These are phyloP conservation scores for Andrena camellia DNA, from an alignment of 2,888 invertebrate genomes.

Conservation along the genomic window DNA sequence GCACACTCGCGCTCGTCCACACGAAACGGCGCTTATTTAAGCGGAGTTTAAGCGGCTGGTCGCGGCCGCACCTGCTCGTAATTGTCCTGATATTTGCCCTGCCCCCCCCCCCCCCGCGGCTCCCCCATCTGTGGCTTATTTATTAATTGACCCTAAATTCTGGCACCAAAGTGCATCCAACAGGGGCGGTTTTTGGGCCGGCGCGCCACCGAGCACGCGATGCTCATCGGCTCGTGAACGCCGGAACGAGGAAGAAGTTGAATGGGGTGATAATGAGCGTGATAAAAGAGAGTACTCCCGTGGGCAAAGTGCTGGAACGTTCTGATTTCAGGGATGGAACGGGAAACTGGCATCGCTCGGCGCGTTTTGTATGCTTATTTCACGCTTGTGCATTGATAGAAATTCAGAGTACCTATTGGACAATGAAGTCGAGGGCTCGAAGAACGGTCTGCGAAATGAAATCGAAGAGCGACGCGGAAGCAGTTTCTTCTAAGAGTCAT, in stretches of 20 bases:
- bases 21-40: slow-evolving; percentile 72
- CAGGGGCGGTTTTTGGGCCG: slow-evolving; percentile 31
- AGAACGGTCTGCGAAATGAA: not conserved
- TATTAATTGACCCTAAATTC: slow-evolving; percentile 77
- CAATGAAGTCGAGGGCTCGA: not conserved
- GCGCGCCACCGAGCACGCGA: slow-evolving; percentile 1
- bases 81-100: slow-evolving; percentile 78
- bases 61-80: slow-evolving; percentile 76
- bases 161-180: slow-evolving; percentile 54
- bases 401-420: not conserved
- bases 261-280: slow-evolving; percentile 55
- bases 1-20: slow-evolving; percentile 14
- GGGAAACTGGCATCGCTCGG: not conserved
- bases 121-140: slow-evolving; percentile 63
- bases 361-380: slow-evolving; percentile 5
- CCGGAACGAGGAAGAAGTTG: slow-evolving; percentile 8
- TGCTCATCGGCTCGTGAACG: slow-evolving; percentile 31
- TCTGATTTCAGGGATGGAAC: slow-evolving; percentile 38
- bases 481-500: not conserved
- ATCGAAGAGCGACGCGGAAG: not conserved
- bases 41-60: slow-evolving; percentile 76
- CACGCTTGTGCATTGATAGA: not conserved
- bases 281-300: slow-evolving; percentile 43
- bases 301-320: slow-evolving; percentile 20
- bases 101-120: not conserved